Base-by-base conservation (phyloP, 2,888 invertebrate genomes). In the Pediacus dermestoides region DNA sequence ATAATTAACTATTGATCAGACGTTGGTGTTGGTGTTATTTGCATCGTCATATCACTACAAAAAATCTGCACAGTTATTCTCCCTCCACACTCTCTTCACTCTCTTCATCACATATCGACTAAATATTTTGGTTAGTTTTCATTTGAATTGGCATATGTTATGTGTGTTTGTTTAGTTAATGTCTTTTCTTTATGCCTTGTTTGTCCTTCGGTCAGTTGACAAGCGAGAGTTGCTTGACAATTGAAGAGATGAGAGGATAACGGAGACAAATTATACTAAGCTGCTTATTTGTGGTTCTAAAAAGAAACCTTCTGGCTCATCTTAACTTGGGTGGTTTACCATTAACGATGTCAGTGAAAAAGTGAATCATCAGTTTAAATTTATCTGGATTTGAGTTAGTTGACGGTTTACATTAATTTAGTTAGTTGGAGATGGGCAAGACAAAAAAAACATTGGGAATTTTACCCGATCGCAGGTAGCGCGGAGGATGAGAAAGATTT, bases 191-290 rank as follows among this genome's bases (percentile, higher is more conserved):
- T 52, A 49, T 51, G 42, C 44, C 47, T 50, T 50, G 48, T 54
- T 52, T 47, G 51, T 54, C 46, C 48, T 46, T 49, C 45, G 49
- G 52, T 45, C 53, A 52, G 46, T 50, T 52, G 53, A 55, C 53
- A 48, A 39, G 46, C 45, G 50, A 55, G 49, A 46, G 44, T 45
- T 41, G 49, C 46, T 44, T 57, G 57, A 57, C 57, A 58, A 57
- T 55, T 52, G 55, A 57, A 52, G 53, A 56, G 57, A 58, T 56
- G 55, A 52, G 45, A 50, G 52, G 56, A 57, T 55, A 54, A 53
- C 46, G 42, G 48, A 53, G 58, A 57, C 58, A 59, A 59, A 59
- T 59, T 58, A 54, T 52, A 44, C 42, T 58, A 59, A 57, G 55
- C 54, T 46, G 50, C 55, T 58, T 57, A 57, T 52, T 47, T 48